Base-by-base conservation (phyloP, 2,113 vertebrate genomes). In the Erythrolamprus reginae region DNA sequence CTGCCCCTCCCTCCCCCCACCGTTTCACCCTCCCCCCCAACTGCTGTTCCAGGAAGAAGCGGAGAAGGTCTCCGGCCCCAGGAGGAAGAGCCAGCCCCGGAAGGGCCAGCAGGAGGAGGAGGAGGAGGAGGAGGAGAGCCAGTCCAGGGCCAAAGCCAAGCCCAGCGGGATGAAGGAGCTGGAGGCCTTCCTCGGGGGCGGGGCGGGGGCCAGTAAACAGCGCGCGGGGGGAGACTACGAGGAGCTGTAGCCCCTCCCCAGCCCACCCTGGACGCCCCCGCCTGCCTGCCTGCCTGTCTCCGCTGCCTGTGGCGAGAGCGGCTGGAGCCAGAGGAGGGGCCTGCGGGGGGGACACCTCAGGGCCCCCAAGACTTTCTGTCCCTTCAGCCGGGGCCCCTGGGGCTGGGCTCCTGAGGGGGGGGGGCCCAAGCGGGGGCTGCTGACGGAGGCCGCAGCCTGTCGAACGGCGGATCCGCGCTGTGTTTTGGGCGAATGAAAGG, bases 161-260 rank as follows among this genome's bases (percentile, higher is more conserved):
- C 95, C 95, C 0, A 97, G 94, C 0, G 96, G 98, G 0, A 95
- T 97, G 50, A 98, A 98, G 6, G 99, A 99, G 96, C 96, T 99
- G 94, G 99, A 99, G 95, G 98, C 98, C 93, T 99, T 99, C 92
- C 96, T 99, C 92, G 98, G 97, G 1, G 98, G 98, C 4, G 94
- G 95, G 42, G 96, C 93, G 0, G 91, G 93, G 0, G 0, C 89
- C 42, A 17, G 93, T 96, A 92, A 97, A 89, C 96, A 97, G 33
- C 96, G 88, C 42, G 98, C 98, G 0, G 98, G 98, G 0, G 98
- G 98, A 0, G 99, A 99, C 95, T 99, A 99, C 0, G 99, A 99
- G 96, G 99, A 98, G 93, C 98, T 99, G 86, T 99, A 98, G 97
- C 90, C 38, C 85, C 2, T 70, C 92, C 89, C 87, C 50, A 87